A percentile compares a stretch with the other conserved stretches of the same genome.
Conservation (phyloP, 2,797 vertebrate species). For the Sparus aurata region DNA sequence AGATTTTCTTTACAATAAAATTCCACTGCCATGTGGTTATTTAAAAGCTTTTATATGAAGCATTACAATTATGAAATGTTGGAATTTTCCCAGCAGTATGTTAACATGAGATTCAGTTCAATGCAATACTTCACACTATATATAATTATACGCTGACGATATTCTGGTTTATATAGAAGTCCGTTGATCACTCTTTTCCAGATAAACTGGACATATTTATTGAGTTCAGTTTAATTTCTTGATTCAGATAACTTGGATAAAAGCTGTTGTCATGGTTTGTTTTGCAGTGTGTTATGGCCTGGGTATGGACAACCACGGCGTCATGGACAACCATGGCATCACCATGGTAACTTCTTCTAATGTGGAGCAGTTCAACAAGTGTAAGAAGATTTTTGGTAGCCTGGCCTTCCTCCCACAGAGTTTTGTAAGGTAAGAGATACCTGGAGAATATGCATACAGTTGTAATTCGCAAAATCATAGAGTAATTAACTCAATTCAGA, state of each 20-base stretch:
- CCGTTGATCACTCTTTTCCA: not conserved
- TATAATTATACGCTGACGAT: constrained; percentile 1
- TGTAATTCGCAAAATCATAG: not conserved
- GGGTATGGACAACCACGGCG: constrained; percentile 88
- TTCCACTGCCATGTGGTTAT: no score
- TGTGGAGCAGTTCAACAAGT: constrained; percentile 89
- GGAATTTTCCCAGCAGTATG: no score
- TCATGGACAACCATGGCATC: constrained; percentile 77
- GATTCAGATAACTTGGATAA: not conserved
- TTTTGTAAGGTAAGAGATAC: constrained; percentile 86
- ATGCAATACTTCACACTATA: not conserved
- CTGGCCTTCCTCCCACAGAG: constrained; percentile 92
- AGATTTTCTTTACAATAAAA: no score
- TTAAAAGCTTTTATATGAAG: no score
- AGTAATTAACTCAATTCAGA: not conserved
- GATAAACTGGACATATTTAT: not conserved
- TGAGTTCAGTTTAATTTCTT: not conserved
- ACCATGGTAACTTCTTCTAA: constrained; percentile 90
- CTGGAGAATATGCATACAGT: not conserved
- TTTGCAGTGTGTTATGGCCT: constrained; percentile 92
- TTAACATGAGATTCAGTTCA: no score
- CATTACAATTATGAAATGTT: no score
- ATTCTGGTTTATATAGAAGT: not conserved
- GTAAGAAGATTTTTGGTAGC: constrained; percentile 95
- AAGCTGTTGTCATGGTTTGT: constrained; percentile 8